These are phyloP conservation scores for Petrocephalus sullivani DNA, from an alignment of 2,797 vertebrate genomes.

Conservation along the genomic window DNA sequence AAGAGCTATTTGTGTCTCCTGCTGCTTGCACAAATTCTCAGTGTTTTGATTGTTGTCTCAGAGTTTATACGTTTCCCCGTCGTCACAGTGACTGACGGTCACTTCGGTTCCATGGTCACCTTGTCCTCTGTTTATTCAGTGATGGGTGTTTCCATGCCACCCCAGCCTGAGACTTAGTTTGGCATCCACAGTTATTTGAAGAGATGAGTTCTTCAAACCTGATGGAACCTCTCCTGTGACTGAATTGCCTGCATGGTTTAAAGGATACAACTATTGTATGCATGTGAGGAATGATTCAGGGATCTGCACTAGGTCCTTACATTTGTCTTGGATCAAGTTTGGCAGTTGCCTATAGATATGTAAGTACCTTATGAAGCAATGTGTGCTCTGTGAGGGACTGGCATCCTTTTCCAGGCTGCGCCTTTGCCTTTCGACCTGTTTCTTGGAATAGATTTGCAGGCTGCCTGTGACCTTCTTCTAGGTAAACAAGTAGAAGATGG, in stretches of 20 bases:
- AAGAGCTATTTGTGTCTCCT: not conserved
- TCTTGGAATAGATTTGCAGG: not conserved
- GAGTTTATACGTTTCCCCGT: conserved; percentile 26
- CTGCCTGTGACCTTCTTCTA: not conserved
- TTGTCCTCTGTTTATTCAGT: conserved; percentile 49
- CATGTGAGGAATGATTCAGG: not conserved
- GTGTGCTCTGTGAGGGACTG: not conserved
- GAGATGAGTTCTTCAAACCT: not conserved
- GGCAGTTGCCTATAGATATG: not conserved
- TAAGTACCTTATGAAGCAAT: not conserved
- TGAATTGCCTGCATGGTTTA: not conserved
- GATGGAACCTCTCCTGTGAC: not conserved
- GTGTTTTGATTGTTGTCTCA: not conserved
- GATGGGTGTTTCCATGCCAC: conserved; percentile 66
- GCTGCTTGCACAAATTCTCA: not conserved
- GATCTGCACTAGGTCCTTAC: not conserved
- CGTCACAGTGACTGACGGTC: conserved; percentile 26
- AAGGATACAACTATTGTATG: not conserved
- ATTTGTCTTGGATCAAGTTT: not conserved
- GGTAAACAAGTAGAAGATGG: not conserved
- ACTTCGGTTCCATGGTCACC: conserved; percentile 29
- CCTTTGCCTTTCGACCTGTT: not conserved
- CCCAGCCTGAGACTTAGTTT: conserved; percentile 69
- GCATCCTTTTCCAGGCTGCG: not conserved
- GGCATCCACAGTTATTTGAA: conserved; percentile 76